Evolutionary conservation across 2,888 invertebrate genomes (phyloP).

Genomic region (Noctua pronuba): DNA sequence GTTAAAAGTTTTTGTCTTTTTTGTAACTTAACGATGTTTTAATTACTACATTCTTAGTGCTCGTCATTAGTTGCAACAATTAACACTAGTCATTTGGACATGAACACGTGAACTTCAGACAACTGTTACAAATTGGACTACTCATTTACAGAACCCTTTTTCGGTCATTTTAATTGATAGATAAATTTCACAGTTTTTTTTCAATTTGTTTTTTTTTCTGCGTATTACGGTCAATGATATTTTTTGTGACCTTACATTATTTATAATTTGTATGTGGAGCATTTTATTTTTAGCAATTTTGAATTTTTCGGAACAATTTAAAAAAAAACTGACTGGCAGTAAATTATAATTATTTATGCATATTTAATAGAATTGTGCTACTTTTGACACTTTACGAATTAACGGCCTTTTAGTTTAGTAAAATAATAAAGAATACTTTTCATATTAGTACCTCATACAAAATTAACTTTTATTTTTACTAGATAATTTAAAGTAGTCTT

Average conservation of each 20-base stretch:
- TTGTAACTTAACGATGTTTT: conserved; percentile 39
- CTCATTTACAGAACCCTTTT: conserved; percentile 18
- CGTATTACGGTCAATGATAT: neutral
- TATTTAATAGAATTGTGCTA: neutral
- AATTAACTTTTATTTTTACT: neutral
- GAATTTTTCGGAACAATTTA: neutral
- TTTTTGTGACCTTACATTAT: neutral
- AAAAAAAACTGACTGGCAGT: no score
- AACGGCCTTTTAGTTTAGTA: neutral
- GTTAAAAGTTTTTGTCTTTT: conserved; percentile 51
- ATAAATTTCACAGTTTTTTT: neutral
- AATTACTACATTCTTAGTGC: conserved; percentile 40
- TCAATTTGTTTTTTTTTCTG: neutral
- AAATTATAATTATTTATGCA: neutral
- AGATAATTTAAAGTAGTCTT: neutral
- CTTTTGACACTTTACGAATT: neutral
- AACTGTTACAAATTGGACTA: conserved; percentile 34
- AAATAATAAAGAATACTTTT: conserved; percentile 8
- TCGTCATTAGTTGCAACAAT: conserved; percentile 40
- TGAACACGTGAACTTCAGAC: conserved; percentile 15
- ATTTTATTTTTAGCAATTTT: neutral
- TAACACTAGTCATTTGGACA: conserved; percentile 34
- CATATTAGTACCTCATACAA: neutral
- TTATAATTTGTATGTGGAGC: neutral
- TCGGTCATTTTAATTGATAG: conserved; percentile 15